phyloP scores from a whole-genome alignment of 2,113 vertebrate genomes.

The Anhinga rufa region DNA sequence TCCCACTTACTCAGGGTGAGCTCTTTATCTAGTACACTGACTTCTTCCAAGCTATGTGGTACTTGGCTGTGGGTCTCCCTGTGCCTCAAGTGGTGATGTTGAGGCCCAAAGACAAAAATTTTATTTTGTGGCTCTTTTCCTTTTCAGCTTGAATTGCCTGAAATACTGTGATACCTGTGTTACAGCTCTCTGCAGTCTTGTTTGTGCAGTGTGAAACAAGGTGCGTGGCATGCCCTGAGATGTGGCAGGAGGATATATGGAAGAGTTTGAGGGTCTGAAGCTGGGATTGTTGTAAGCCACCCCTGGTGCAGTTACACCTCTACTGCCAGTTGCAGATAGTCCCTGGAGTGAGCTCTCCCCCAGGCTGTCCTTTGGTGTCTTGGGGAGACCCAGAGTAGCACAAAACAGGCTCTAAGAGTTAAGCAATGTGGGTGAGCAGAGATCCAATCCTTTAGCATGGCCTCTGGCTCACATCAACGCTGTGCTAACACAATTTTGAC shows the following conservation, averaged over 20 bases:
- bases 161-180: not conserved
- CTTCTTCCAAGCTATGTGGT: not conserved
- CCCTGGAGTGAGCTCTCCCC: not conserved
- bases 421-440: not conserved
- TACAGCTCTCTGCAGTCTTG: not conserved
- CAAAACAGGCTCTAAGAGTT: not conserved
- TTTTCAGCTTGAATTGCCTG: not conserved
- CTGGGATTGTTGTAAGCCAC: not conserved
- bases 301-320: not conserved
- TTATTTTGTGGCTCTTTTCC: not conserved
- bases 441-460: not conserved
- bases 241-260: not conserved
- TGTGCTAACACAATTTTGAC: not conserved
- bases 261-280: not conserved
- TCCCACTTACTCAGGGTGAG: not conserved
- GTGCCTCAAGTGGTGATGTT: not conserved
- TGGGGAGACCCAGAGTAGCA: not conserved
- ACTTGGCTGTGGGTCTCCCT: not conserved
- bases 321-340: not conserved
- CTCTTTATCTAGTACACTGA: not conserved
- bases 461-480: not conserved
- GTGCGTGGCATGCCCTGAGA: no score
- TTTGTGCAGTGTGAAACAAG: not conserved
- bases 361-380: not conserved
- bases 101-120: not conserved